phyloP scores from a whole-genome alignment of 2,113 vertebrate species.

The Seriola rivoliana region DNA sequence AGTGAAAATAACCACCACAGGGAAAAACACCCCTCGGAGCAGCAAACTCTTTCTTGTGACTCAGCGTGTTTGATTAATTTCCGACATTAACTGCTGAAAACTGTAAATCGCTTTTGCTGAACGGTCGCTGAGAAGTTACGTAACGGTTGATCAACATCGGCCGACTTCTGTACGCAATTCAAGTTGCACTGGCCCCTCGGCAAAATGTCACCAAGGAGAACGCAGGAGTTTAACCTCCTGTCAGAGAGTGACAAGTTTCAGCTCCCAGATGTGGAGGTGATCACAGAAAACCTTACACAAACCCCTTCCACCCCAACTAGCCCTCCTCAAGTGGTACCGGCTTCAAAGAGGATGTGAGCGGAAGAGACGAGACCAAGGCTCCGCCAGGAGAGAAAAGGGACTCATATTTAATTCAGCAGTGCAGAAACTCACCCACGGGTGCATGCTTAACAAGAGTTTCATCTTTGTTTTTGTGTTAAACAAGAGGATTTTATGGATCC shows the following conservation, averaged over 20 bases:
- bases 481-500: slow-evolving; percentile 44
- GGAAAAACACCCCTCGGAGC: slow-evolving; percentile 44
- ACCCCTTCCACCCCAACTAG: slow-evolving; percentile 25
- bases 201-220: neutral
- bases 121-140: slow-evolving; percentile 26
- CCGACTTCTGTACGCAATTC: slow-evolving; percentile 18
- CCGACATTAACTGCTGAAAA: slow-evolving; percentile 58
- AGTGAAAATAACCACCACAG: slow-evolving; percentile 37
- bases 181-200: slow-evolving; percentile 25
- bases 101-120: slow-evolving; percentile 43
- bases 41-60: slow-evolving; percentile 44
- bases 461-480: slow-evolving; percentile 61
- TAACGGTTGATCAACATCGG: slow-evolving; percentile 15
- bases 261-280: slow-evolving; percentile 48
- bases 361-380: slow-evolving; percentile 35
- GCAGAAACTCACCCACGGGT: slow-evolving; percentile 53
- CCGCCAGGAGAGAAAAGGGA: slow-evolving; percentile 37
- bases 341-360: slow-evolving; percentile 61
- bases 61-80: slow-evolving; percentile 66
- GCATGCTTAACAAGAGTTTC: slow-evolving; percentile 58
- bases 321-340: slow-evolving; percentile 46
- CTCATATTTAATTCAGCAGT: slow-evolving; percentile 68
- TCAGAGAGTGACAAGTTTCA: slow-evolving; percentile 42
- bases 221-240: slow-evolving; percentile 36
- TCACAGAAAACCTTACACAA: slow-evolving; percentile 45